phyloP scores from a whole-genome alignment of 2,113 vertebrate species.

The Cygnus buccinator region DNA sequence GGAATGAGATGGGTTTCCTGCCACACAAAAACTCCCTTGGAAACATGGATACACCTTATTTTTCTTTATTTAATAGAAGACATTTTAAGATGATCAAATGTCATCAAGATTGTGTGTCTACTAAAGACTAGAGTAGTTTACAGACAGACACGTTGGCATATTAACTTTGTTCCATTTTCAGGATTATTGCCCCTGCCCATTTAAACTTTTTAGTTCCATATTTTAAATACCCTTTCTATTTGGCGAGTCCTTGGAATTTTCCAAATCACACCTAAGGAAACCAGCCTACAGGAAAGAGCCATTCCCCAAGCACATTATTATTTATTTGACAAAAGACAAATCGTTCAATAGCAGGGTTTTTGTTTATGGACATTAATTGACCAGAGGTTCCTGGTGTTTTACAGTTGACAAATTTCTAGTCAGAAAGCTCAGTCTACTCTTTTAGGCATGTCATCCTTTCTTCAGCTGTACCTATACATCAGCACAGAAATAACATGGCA shows the following conservation, averaged over 20 bases:
- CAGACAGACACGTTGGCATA: neutral
- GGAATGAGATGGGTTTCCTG: neutral
- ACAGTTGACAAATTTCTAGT: neutral
- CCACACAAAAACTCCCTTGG: neutral
- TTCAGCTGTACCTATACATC: neutral
- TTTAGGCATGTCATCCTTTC: neutral
- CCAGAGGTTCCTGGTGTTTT: neutral
- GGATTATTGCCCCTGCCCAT: neutral
- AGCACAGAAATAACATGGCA: neutral
- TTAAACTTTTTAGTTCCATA: neutral
- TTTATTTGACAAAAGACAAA: neutral
- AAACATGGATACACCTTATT: neutral
- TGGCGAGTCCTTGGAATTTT: neutral
- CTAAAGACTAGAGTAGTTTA: neutral
- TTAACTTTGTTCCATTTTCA: neutral
- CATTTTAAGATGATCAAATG: neutral
- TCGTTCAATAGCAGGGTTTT: neutral
- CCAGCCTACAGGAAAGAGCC: neutral
- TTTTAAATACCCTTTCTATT: neutral
- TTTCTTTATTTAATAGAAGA: neutral
- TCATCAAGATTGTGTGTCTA: neutral
- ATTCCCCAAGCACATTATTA: neutral
- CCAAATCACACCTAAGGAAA: neutral
- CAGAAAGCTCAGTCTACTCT: neutral
- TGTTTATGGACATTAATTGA: neutral